Conservation (phyloP, 2,113 vertebrate species). For the Lamprotornis superbus region DNA sequence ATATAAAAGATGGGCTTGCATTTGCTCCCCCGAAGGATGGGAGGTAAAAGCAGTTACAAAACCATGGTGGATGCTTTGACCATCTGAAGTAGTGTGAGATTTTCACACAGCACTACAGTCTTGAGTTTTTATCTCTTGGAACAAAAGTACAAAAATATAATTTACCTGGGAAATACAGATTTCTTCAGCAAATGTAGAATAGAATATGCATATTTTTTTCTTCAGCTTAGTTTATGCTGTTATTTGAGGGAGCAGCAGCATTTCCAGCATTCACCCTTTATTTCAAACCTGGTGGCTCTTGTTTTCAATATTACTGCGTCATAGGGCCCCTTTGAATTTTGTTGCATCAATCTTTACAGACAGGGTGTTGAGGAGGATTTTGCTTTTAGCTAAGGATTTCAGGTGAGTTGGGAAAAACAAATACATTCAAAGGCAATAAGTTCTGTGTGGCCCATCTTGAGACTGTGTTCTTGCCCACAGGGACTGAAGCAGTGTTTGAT, state of each 20-base stretch:
- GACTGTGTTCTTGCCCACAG: not conserved
- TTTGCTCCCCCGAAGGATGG: not conserved
- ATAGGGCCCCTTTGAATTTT: not conserved
- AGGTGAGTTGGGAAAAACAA: not conserved
- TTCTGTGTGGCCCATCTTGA: not conserved
- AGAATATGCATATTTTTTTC: not conserved
- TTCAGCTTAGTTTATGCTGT: not conserved
- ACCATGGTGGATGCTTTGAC: not conserved
- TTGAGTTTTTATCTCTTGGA: not conserved
- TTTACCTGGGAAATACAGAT: not conserved
- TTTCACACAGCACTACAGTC: not conserved
- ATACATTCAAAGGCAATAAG: not conserved
- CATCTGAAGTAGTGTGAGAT: not conserved
- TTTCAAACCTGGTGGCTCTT: not conserved
- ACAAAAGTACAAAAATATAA: not conserved
- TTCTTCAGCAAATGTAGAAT: not conserved
- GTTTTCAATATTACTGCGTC: not conserved
- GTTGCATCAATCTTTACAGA: not conserved
- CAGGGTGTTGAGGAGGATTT: not conserved
- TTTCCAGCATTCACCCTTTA: not conserved
- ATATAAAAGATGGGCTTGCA: not conserved
- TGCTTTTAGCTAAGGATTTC: not conserved
- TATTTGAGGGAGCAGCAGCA: not conserved
- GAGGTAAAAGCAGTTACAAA: not conserved
- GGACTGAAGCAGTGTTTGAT: not conserved